Evolutionary conservation across 2,113 vertebrate species (phyloP).

Genomic region (Chaenogobius annularis): DNA sequence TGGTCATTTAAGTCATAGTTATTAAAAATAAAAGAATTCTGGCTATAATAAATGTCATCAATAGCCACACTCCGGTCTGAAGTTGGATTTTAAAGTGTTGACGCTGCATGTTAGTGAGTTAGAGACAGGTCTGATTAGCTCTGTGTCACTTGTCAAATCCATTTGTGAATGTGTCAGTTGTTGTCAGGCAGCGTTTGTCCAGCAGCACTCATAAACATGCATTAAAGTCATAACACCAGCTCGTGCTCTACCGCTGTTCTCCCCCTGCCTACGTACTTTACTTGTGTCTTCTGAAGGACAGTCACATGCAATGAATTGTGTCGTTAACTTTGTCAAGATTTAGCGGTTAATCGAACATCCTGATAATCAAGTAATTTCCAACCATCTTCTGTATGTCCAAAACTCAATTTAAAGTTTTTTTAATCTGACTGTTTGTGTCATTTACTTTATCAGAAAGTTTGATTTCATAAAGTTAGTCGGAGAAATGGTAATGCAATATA

Average conservation of each 20-base stretch:
- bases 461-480: too few species aligned
- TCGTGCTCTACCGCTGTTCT: background rate
- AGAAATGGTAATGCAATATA: too few species aligned
- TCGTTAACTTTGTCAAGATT: background rate
- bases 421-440: too few species aligned
- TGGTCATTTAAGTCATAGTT: background rate
- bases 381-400: too few species aligned
- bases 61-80: background rate
- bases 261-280: background rate
- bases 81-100: background rate
- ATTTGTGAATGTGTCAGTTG: constrained; percentile 36
- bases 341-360: background rate
- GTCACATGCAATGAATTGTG: background rate
- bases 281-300: constrained; percentile 7
- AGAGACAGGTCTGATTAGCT: constrained; percentile 26
- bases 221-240: constrained; percentile 50
- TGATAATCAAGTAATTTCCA: too few species aligned
- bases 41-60: background rate
- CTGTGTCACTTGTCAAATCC: constrained; percentile 50
- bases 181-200: constrained; percentile 46
- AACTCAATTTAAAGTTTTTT: too few species aligned
- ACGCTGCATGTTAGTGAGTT: background rate
- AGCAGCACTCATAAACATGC: constrained; percentile 46
- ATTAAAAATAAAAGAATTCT: background rate
- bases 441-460: too few species aligned